Evolutionary conservation across 2,888 invertebrate genomes (phyloP).

Genomic region (Leptinotarsa tumamoca): DNA sequence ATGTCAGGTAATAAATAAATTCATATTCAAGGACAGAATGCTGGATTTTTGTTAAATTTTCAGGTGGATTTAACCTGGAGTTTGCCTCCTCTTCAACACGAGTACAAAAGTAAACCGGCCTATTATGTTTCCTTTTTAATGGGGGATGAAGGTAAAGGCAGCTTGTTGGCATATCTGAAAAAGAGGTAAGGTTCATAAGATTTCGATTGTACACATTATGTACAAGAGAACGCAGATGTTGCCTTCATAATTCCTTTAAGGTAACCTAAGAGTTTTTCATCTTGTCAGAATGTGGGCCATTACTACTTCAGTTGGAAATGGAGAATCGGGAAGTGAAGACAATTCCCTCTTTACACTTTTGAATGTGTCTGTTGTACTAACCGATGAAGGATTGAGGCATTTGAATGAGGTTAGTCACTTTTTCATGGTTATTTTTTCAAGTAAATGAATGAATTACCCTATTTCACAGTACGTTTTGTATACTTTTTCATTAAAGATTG

Average conservation of each 20-base stretch:
- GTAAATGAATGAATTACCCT: too few relatives aligned
- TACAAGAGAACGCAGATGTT: not conserved
- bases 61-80: slow-evolving; percentile 75
- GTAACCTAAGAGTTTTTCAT: slow-evolving; percentile 34
- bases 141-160: slow-evolving; percentile 89
- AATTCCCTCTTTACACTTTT: slow-evolving; percentile 84
- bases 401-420: slow-evolving; percentile 69
- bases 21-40: slow-evolving; percentile 10
- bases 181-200: slow-evolving; percentile 70
- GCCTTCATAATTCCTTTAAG: slow-evolving; percentile 17
- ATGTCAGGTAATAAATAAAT: slow-evolving; percentile 69
- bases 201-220: not conserved
- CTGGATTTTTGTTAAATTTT: slow-evolving; percentile 33
- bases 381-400: slow-evolving; percentile 80
- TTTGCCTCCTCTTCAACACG: slow-evolving; percentile 71
- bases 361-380: slow-evolving; percentile 79
- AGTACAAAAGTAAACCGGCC: slow-evolving; percentile 82
- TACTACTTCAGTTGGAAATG: slow-evolving; percentile 77
- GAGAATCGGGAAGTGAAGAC: slow-evolving; percentile 81
- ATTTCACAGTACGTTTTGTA: too few relatives aligned
- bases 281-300: slow-evolving; percentile 80
- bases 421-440: too few relatives aligned
- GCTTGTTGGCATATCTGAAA: slow-evolving; percentile 81
- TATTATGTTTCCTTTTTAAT: slow-evolving; percentile 83
- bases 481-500: too few relatives aligned